Evolutionary conservation across 2,797 vertebrate species (phyloP).

Genomic region (Lates japonicus): DNA sequence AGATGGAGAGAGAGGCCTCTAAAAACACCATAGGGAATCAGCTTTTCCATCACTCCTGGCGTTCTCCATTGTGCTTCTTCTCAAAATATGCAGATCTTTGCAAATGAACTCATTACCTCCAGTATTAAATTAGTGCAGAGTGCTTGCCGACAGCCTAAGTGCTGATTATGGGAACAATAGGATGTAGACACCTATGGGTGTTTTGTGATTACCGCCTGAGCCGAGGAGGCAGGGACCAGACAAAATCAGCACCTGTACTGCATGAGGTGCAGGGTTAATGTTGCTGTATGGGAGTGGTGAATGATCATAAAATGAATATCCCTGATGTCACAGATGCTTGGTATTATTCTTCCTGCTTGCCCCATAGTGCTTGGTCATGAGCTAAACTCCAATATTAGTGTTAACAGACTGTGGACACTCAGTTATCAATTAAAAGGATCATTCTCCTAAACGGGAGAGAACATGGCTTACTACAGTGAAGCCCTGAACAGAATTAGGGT

Average conservation of each 20-base stretch:
- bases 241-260: slow-evolving; percentile 30
- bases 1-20: slow-evolving; percentile 16
- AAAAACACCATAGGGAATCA: slow-evolving; percentile 48
- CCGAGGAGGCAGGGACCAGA: slow-evolving; percentile 8
- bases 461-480: neutral
- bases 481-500: neutral
- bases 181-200: slow-evolving; percentile 49
- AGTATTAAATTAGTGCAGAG: slow-evolving; percentile 61
- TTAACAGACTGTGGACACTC: neutral
- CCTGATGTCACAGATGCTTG: neutral
- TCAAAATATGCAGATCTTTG: slow-evolving; percentile 71
- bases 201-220: slow-evolving; percentile 48
- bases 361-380: neutral
- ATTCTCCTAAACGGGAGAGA: neutral
- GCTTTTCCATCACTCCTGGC: slow-evolving; percentile 49
- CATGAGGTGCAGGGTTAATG: slow-evolving; percentile 11
- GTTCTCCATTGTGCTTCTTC: slow-evolving; percentile 33
- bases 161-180: slow-evolving; percentile 68
- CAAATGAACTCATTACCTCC: slow-evolving; percentile 70
- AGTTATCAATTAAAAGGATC: neutral
- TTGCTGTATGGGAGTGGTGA: neutral
- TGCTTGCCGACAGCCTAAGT: slow-evolving; percentile 52
- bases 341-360: neutral
- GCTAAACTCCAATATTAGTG: neutral
- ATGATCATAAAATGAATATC: neutral